Evolutionary conservation across 2,797 vertebrate species (phyloP).

Genomic region (Sebastes trivittatus): DNA sequence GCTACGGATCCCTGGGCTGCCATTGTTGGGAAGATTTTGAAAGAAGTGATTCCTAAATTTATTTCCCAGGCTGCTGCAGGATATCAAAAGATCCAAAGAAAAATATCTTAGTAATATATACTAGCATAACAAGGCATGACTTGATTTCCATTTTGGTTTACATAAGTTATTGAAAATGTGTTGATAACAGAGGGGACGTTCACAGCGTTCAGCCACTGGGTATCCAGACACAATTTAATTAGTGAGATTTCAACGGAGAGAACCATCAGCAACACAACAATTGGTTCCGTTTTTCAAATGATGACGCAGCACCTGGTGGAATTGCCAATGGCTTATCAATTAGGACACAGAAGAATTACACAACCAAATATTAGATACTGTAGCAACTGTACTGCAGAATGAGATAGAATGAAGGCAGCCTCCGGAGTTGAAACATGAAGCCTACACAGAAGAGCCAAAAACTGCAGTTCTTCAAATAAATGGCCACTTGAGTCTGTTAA

Average conservation of each 20-base stretch:
- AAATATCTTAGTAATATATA: constrained; percentile 44
- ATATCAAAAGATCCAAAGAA: constrained; percentile 39
- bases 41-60: constrained; percentile 37
- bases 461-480: no score
- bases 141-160: constrained; percentile 51
- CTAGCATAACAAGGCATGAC: constrained; percentile 35
- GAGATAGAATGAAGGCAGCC: background rate
- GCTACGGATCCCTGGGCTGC: constrained; percentile 35
- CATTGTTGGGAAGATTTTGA: constrained; percentile 40
- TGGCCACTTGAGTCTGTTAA: no score
- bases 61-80: constrained; percentile 52
- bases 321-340: constrained; percentile 11
- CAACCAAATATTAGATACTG: background rate
- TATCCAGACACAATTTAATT: constrained; percentile 52
- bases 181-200: constrained; percentile 30
- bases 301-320: background rate
- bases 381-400: background rate
- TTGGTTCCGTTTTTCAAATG: constrained; percentile 32
- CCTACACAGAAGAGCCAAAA: no score
- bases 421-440: no score
- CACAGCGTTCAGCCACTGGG: constrained; percentile 15
- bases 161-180: constrained; percentile 52
- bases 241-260: constrained; percentile 22
- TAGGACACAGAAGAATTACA: background rate
- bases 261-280: constrained; percentile 33